These are phyloP conservation scores for Apantesis nais DNA, from an alignment of 2,888 invertebrate genomes.

Conservation along the genomic window DNA sequence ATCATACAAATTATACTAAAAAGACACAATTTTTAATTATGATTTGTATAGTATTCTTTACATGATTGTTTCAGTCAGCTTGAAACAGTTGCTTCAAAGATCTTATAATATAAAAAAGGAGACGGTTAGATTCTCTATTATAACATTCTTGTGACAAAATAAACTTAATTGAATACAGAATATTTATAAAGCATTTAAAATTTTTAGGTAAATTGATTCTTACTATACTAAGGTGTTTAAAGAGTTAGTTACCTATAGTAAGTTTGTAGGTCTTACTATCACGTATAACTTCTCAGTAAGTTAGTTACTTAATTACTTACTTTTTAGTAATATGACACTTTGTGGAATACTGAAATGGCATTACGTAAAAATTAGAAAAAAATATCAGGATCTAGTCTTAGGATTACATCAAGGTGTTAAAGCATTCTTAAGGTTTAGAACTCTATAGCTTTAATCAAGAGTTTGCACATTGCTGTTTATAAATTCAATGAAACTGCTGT, in stretches of 20 bases:
- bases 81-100: background rate
- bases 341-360: background rate
- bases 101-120: background rate
- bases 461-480: no score
- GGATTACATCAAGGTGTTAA: no score
- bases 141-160: constrained; percentile 1
- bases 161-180: background rate
- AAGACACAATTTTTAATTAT: background rate
- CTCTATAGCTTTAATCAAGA: background rate
- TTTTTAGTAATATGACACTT: background rate
- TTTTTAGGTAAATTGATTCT: background rate
- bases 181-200: background rate
- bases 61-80: background rate
- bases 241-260: no score
- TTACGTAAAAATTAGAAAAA: background rate
- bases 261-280: background rate
- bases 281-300: no score
- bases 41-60: no score
- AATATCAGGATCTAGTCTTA: no score
- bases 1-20: no score
- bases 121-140: background rate
- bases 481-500: background rate
- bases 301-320: no score
- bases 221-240: background rate
- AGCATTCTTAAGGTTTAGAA: no score